Percentiles rank a stretch among this genome's conserved stretches.
phyloP scores from a whole-genome alignment of 2,797 vertebrate genomes.

The Bradypodion ventrale region DNA sequence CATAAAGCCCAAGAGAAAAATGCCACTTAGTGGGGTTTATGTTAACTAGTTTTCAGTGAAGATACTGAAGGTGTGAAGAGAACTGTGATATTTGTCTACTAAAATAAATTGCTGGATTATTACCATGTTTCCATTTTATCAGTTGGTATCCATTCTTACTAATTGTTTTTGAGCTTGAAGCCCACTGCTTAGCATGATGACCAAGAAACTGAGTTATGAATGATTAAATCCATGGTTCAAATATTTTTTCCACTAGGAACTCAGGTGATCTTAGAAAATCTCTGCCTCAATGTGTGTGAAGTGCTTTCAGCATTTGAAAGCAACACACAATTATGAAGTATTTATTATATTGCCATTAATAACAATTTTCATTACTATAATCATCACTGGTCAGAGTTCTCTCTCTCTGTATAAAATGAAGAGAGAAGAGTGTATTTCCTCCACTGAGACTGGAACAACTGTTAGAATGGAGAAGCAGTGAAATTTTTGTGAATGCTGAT shows the following conservation, averaged over 20 bases:
- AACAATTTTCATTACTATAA: background rate
- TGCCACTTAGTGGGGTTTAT: background rate
- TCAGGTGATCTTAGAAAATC: background rate
- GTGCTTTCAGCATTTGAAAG: background rate
- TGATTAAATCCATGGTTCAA: background rate
- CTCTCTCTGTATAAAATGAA: background rate
- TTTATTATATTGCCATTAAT: background rate
- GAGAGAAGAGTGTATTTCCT: background rate
- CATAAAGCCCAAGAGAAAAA: background rate
- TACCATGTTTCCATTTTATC: too few relatives aligned
- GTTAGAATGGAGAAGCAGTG: too few relatives aligned
- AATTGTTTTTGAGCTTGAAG: too few relatives aligned
- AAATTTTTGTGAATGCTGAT: background rate
- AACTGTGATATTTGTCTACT: background rate
- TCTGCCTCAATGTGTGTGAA: background rate
- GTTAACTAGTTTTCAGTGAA: background rate
- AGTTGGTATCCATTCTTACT: too few relatives aligned
- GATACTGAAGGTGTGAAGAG: background rate
- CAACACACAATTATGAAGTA: too few relatives aligned
- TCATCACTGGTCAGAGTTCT: background rate
- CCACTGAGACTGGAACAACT: background rate
- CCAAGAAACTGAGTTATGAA: background rate
- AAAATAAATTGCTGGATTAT: background rate
- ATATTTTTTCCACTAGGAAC: background rate
- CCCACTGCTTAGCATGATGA: background rate